Evolutionary conservation across 2,113 vertebrate genomes (phyloP).

Genomic region (Ondatra zibethicus): DNA sequence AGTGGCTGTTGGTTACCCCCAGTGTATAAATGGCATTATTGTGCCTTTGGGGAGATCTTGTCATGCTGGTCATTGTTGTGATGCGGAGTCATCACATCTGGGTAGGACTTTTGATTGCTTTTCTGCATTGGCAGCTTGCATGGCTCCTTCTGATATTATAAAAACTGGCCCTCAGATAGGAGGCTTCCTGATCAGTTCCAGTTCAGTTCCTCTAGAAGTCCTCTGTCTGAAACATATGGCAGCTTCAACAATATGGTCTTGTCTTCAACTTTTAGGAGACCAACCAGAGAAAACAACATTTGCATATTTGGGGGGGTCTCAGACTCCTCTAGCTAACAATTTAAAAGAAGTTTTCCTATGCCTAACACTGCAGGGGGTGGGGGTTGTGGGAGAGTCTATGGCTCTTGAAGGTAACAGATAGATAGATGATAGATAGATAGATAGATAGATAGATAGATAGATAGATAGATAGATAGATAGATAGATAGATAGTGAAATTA

Average conservation of each 20-base stretch:
- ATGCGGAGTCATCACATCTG: not conserved
- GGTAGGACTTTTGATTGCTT: not conserved
- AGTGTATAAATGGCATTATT: not conserved
- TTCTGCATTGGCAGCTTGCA: not conserved
- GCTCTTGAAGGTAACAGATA: not conserved
- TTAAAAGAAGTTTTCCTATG: not conserved
- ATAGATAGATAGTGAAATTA: not conserved
- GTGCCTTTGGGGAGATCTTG: not conserved
- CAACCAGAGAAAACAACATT: not conserved
- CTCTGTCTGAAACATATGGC: not conserved
- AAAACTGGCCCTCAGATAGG: not conserved
- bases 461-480: not conserved
- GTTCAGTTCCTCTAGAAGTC: not conserved
- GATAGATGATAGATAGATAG: not conserved
- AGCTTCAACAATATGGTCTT: not conserved
- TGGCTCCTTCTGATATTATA: not conserved
- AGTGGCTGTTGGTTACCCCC: not conserved
- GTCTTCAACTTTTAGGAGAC: not conserved
- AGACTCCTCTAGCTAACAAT: not conserved
- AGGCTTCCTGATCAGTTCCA: not conserved
- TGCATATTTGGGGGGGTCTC: not conserved
- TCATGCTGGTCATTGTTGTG: too few species aligned
- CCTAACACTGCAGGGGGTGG: not conserved
- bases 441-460: too few species aligned
- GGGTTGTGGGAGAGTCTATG: not conserved